Evolutionary conservation across 2,797 vertebrate genomes (phyloP), one percentile per base, ranked within the genome.

Genomic region (Pelobates cultripes): DNA sequence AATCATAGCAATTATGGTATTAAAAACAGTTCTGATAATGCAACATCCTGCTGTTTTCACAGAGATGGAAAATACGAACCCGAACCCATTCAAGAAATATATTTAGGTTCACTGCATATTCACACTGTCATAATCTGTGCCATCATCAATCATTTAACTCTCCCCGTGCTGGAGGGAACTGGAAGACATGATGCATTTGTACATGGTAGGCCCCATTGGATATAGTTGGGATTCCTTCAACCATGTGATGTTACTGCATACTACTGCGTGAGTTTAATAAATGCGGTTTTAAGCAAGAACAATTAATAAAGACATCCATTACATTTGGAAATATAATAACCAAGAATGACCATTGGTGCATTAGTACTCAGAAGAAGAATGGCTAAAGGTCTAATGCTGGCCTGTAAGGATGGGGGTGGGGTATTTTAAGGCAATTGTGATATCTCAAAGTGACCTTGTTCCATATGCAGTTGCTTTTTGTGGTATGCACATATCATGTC

Each of bases 1-100:
- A 80, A 42, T 70, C 77, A 17, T 51, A 44, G 77, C 82, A 76
- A 84, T 80, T 79, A 79, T 84, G 82, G 82, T 80, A 80, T 72
- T 79, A 80, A 84, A 80, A 80, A 68, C 67, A 68, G 60, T 72
- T 55, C 71, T 66, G 77, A 80, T 60, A 84, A 79, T 83, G 79
- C 72, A 79, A 80, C 73, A 84, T 84, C 57, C 68, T 60, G 60
- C 41, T 66, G 61, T 66, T 75, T 73, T 83, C n/a, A 70, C 15
- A 45, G n/a, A 72, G 45, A 76, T 63, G 74, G 68, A 76, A 43
- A 80, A 79, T 76, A 70, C 40, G 15, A 55, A 67, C 17, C 43
- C 69, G 67, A 55, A 43, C 17, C 44, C 10, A 63, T 28, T 4
- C 55, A 64, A 43, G 51, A 55, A 73, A 67, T 78, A 61, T 14